A percentile compares a stretch with the other conserved stretches of the same genome.
phyloP scores from a whole-genome alignment of 2,113 vertebrate species.

The Syngnathus scovelli region DNA sequence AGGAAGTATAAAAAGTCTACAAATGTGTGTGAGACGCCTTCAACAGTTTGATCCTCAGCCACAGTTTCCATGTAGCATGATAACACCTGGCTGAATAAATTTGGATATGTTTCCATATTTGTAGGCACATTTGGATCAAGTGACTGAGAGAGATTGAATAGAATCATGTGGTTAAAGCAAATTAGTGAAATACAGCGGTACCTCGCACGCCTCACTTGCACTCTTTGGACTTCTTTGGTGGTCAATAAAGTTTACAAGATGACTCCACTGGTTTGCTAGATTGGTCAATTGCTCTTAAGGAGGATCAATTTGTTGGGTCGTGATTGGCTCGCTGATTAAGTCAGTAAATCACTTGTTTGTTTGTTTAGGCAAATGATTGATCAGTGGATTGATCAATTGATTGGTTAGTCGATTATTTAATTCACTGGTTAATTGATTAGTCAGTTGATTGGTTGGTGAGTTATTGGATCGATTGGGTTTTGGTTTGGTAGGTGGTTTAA shows the following conservation, averaged over 20 bases:
- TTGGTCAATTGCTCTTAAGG: no score
- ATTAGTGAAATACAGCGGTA: neutral
- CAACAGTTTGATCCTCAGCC: conserved; percentile 28
- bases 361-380: neutral
- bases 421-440: neutral
- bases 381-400: neutral
- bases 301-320: neutral
- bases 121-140: conserved; percentile 66
- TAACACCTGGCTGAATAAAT: conserved; percentile 58
- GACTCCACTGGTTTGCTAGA: no score
- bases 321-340: no score
- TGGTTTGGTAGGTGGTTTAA: no score
- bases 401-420: neutral
- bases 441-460: neutral
- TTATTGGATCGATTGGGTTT: no score
- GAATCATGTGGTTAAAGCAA: neutral
- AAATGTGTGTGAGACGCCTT: conserved; percentile 14
- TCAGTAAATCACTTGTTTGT: no score
- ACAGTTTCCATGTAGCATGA: conserved; percentile 31
- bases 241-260: no score
- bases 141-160: conserved; percentile 29
- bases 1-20: conserved; percentile 48
- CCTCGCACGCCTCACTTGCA: neutral
- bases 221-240: neutral
- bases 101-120: conserved; percentile 66